Conservation (phyloP, 2,113 vertebrate species). For the Clupea harengus region DNA sequence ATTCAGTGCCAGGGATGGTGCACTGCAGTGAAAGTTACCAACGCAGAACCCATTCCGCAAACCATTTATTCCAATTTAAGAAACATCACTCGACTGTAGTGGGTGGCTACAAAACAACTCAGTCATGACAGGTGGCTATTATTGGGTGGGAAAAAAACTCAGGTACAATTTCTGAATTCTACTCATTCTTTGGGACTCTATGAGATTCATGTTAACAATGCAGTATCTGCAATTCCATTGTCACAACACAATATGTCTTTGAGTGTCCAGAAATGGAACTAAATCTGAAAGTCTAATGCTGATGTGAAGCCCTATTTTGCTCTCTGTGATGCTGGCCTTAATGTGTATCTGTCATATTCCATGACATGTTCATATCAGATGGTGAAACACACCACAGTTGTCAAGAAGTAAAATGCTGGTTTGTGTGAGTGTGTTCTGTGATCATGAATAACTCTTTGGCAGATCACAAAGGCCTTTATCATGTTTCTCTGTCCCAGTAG, state of each 20-base stretch:
- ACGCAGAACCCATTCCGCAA: not conserved
- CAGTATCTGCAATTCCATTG: not conserved
- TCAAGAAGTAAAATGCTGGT: not conserved
- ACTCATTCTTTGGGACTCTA: not conserved
- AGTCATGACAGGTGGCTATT: conserved; percentile 3
- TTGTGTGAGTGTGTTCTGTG: not conserved
- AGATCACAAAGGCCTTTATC: not conserved
- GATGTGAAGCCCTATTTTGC: not conserved
- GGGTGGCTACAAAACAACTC: not conserved
- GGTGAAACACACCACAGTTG: not conserved
- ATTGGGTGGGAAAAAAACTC: not conserved
- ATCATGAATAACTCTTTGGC: not conserved
- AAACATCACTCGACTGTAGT: not conserved
- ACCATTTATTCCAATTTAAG: conserved; percentile 6
- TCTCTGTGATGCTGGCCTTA: not conserved
- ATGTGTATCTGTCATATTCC: not conserved
- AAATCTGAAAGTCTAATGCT: not conserved
- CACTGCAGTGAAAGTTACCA: conserved; percentile 3
- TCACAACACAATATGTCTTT: not conserved
- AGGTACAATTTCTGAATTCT: not conserved
- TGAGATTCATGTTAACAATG: not conserved
- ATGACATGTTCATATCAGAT: not conserved
- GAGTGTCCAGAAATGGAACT: not conserved
- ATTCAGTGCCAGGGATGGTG: not conserved
- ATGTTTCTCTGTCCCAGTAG: not conserved